phyloP scores from a whole-genome alignment of 2,113 vertebrate species.

The Cisticola juncidis region DNA sequence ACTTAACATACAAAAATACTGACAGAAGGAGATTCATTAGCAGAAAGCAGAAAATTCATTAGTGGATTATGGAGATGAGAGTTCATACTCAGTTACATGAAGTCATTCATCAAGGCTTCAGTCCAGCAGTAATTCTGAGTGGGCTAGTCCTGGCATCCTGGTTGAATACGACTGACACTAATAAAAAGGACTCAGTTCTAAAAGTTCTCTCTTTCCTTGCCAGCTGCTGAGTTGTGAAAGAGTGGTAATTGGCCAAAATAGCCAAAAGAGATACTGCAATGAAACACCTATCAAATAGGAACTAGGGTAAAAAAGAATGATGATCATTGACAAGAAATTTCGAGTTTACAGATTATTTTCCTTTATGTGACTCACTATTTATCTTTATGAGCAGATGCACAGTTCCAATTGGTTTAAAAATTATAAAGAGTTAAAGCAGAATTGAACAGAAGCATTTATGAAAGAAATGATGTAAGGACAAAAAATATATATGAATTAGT shows the following conservation, averaged over 20 bases:
- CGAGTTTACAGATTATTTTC: background rate
- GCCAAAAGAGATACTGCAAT: background rate
- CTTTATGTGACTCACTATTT: background rate
- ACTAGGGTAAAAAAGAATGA: fast-evolving
- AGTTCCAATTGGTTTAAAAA: background rate
- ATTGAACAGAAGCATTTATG: background rate
- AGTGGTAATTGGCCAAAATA: background rate
- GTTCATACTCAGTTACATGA: background rate
- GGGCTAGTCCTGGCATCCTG: background rate
- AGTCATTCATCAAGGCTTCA: background rate
- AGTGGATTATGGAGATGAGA: background rate
- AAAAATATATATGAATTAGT: background rate
- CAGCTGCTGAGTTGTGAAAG: background rate
- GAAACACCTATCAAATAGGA: background rate
- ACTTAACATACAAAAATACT: background rate
- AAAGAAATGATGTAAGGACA: background rate
- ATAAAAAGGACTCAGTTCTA: background rate
- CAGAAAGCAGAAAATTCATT: background rate
- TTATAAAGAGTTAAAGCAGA: background rate
- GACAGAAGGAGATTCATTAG: background rate
- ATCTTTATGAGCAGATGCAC: background rate
- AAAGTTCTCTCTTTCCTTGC: background rate
- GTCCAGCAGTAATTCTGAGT: background rate
- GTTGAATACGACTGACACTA: background rate
- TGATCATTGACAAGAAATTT: background rate